Conservation (phyloP, 2,113 vertebrate species). For the Tenebrosternarchus preto region DNA sequence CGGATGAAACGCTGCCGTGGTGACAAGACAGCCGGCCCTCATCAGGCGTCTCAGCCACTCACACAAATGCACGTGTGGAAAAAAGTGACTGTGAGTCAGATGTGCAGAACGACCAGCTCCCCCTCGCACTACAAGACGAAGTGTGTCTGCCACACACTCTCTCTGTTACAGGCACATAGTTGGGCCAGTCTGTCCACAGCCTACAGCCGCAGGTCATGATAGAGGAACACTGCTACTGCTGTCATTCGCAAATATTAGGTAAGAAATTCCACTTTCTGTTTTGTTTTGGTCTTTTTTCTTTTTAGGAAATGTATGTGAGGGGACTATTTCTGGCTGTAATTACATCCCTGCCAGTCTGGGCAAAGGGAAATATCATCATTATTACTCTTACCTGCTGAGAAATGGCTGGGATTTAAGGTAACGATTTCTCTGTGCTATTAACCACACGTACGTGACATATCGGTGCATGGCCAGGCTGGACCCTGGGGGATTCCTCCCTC, state of each 20-base stretch:
- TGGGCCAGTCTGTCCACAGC: not conserved
- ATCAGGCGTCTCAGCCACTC: constrained; percentile 47
- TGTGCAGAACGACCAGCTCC: no score
- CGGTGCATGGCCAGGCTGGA: constrained; percentile 59
- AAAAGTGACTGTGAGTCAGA: not conserved
- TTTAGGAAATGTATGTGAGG: constrained; percentile 26
- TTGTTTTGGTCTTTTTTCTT: not conserved
- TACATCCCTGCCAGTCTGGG: constrained; percentile 13
- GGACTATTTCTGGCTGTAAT: not conserved
- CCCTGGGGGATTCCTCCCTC: constrained; percentile 55
- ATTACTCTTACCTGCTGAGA: constrained; percentile 44
- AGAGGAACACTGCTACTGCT: not conserved
- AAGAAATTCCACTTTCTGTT: constrained; percentile 23
- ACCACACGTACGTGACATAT: constrained; percentile 67
- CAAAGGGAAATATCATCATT: constrained; percentile 48
- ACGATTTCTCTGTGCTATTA: constrained; percentile 62
- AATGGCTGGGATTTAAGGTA: constrained; percentile 68
- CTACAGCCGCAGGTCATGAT: not conserved
- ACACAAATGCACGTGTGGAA: constrained; percentile 3
- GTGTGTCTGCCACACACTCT: no score
- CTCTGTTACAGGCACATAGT: not conserved
- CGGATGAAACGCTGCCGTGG: constrained; percentile 64
- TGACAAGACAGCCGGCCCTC: not conserved
- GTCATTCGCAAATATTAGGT: constrained; percentile 16
- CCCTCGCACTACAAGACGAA: no score